These are phyloP conservation scores for Perca flavescens DNA, from an alignment of 2,113 vertebrate species.

Conservation along the genomic window DNA sequence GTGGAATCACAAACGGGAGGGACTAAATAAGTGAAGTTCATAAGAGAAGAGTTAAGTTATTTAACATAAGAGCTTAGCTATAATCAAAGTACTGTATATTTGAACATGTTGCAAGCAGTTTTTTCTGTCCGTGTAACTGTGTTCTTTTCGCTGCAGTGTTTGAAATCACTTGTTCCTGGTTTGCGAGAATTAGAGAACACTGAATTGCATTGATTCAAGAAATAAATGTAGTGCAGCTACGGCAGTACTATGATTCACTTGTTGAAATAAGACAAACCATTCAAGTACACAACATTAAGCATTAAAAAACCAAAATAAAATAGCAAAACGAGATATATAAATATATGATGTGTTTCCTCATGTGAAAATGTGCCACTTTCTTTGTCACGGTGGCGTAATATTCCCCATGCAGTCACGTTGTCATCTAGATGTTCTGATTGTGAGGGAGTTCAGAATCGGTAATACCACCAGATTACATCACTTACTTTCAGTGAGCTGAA, in stretches of 20 bases:
- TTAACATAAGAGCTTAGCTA: neutral
- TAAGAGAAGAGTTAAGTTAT: neutral
- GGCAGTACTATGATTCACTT: neutral
- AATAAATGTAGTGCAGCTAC: neutral
- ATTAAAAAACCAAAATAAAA: neutral
- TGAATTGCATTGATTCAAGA: neutral
- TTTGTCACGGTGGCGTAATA: constrained; percentile 15
- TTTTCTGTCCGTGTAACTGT: neutral
- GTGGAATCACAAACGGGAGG: constrained; percentile 21
- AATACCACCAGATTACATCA: constrained; percentile 67
- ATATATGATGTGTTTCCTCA: neutral
- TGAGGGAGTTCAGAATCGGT: constrained; percentile 44
- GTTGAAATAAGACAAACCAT: neutral
- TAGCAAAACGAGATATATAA: neutral
- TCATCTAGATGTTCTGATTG: constrained; percentile 38
- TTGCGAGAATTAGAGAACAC: neutral
- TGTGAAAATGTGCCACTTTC: neutral
- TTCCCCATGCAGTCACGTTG: constrained; percentile 22
- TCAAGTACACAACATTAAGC: neutral
- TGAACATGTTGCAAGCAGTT: neutral
- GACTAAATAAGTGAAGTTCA: neutral
- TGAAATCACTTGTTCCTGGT: neutral
- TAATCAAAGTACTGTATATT: neutral
- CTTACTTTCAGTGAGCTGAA: constrained; percentile 69
- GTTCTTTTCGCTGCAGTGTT: neutral